These are phyloP conservation scores for Rhadinocentrus ornatus DNA, from an alignment of 2,797 vertebrate genomes.

Conservation along the genomic window DNA sequence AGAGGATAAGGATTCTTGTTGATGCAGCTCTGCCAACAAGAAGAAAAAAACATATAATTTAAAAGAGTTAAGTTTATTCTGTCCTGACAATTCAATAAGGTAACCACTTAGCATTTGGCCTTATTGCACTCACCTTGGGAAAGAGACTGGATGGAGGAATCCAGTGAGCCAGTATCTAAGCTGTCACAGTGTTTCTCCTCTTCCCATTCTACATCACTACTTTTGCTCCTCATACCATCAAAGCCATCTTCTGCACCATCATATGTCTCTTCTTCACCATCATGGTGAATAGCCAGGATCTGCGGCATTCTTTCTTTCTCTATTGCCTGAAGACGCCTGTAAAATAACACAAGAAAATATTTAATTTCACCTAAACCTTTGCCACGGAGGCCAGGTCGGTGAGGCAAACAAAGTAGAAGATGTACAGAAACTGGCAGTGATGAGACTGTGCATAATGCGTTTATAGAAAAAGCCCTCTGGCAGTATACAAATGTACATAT, in stretches of 20 bases:
- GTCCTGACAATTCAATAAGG: not conserved
- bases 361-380: not conserved
- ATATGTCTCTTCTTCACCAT: slow-evolving; percentile 65
- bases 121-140: slow-evolving; percentile 66
- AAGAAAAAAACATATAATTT: slow-evolving; percentile 2
- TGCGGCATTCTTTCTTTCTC: slow-evolving; percentile 75
- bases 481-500: not conserved
- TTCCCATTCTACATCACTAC: slow-evolving; percentile 57
- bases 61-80: not conserved
- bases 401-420: not conserved
- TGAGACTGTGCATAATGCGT: not conserved
- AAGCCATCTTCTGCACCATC: slow-evolving; percentile 57
- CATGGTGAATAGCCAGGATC: slow-evolving; percentile 71
- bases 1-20: slow-evolving; percentile 29
- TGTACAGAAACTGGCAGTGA: slow-evolving; percentile 2
- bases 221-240: slow-evolving; percentile 35
- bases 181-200: slow-evolving; percentile 47
- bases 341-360: slow-evolving; percentile 23
- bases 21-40: slow-evolving; percentile 56
- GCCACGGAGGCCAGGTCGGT: not conserved
- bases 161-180: slow-evolving; percentile 61
- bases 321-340: slow-evolving; percentile 79
- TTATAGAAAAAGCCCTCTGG: not conserved
- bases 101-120: not conserved
- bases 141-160: slow-evolving; percentile 72